Evolutionary conservation across 2,113 vertebrate species (phyloP).

Genomic region (Colistium nudipinnis): DNA sequence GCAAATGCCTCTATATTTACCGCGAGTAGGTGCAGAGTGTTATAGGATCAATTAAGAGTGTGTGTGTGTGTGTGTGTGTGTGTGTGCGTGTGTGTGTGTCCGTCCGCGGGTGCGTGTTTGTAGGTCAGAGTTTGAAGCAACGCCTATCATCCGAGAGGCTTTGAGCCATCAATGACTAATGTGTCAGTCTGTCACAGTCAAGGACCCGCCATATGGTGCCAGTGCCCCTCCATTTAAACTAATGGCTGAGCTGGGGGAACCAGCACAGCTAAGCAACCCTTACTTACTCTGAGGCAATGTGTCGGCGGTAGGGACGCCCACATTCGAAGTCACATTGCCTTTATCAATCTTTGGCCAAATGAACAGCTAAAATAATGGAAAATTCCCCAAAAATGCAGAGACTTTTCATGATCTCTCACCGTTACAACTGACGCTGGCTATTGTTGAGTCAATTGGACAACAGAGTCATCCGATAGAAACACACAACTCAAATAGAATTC

Average conservation of each 20-base stretch:
- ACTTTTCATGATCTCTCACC: too few relatives aligned
- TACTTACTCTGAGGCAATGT: conserved; percentile 33
- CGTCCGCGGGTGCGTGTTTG: conserved; percentile 53
- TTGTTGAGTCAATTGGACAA: not conserved
- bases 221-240: conserved; percentile 56
- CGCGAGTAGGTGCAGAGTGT: conserved; percentile 33
- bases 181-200: conserved; percentile 79
- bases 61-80: conserved; percentile 26
- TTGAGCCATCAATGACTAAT: conserved; percentile 79
- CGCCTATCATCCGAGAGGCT: conserved; percentile 75
- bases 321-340: conserved; percentile 31
- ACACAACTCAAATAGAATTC: not conserved
- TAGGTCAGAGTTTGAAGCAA: conserved; percentile 72
- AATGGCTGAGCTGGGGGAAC: conserved; percentile 64
- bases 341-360: conserved; percentile 28
- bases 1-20: conserved; percentile 59
- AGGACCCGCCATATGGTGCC: conserved; percentile 75
- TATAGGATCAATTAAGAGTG: conserved; percentile 62
- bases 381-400: not conserved
- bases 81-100: conserved; percentile 38
- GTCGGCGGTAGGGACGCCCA: conserved; percentile 7
- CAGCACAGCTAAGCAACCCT: conserved; percentile 53
- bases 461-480: conserved; percentile 2
- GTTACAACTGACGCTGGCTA: too few relatives aligned
- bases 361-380: not conserved